Evolutionary conservation across 92 coral and sea anemone species (phyloP), one percentile per base, ranked within the genome.

Genomic region (Zoanthus solanderi): DNA sequence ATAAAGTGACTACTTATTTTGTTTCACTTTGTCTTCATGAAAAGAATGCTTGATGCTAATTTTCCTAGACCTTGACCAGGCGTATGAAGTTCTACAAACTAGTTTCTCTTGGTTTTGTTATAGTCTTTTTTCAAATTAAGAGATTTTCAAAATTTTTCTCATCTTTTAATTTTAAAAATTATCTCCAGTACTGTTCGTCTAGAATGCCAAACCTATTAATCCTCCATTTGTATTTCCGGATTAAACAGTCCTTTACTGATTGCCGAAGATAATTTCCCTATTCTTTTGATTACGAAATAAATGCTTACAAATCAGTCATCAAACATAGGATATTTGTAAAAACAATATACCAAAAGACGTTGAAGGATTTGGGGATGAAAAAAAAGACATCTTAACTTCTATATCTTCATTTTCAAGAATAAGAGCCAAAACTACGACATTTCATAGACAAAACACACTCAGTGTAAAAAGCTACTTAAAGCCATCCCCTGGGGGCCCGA

Each of bases 311-410:
- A 69, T 32, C 31, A 29, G 45, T 69, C 75, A 8, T 69, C 13
- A 69, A 69, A 69, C 34, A 69, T 45, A 69, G 75, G 44, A 69
- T 32, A 34, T 69, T 12, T 69, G 45, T 9, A 69, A 76, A 76
- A 9, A 18, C 9, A 37, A 15, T 8, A 14, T 17, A 50, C 9
- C 17, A 63, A 15, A 8, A 63, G 69, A 23, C 18, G 30, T 16
- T 15, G 30, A n/a, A 14, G n/a, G 5, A n/a, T 63, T 14, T 58
- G 18, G 69, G 0, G 31, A 23, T 10, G n/a, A 63, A 18, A 7
- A 7, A n/a, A 0, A 63, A 63, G 16, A 5, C 6, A 4, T 16
- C 23, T 14, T 6, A 37, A 37, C 31, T 63, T 63, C 12, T 50
- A 1, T 2, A 50, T 50, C 56, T 50, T 50, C 56, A 50, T 7